Base-by-base conservation (phyloP, 2,113 vertebrate genomes). In the Rhinopithecus roxellana region DNA sequence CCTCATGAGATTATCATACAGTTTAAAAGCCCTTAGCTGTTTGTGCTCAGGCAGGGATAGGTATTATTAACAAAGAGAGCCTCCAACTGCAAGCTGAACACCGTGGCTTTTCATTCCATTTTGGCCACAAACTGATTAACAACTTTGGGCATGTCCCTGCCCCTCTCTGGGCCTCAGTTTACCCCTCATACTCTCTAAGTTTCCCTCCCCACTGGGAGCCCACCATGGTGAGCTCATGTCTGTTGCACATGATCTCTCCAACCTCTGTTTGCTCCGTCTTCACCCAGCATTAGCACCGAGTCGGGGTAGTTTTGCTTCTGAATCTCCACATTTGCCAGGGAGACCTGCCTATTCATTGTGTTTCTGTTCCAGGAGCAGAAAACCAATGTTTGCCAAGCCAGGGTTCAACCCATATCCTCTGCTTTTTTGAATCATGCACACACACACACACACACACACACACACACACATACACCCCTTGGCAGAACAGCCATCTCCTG, bases 221-320 rank as follows among this genome's bases (percentile, higher is more conserved):
- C 23, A 0, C 89, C 18, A 2, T 0, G 1, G 38, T 9, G 2
- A 9, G 23, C 27, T 64, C 27, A 2, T 11, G 27, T 30, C 61
- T 64, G 27, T 64, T 64, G 5, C 61, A 14, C 2, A 12, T 30
- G 12, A 32, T 0, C 61, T 64, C 12, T 30, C 27, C 13, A 30
- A 64, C 5, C 25, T 59, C 25, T 13, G 0, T 45, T 6, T 4
- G 4, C 27, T 38, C 10, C 32, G 1, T 13, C 32, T 35, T 25
- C 27, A 6, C 18, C 23, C 1, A 0, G 1, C 1, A 3, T 55
- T 32, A 17, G 12, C 3, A 0, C 75, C 0, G 2, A 25, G 30
- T 12, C n/a, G 1, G 13, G 45, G 25, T 11, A 5, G 25, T 43
- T 72, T 45, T 20, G 30, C 30, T 59, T 78, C 55, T 35, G 45